Base-by-base conservation (phyloP, 2,797 vertebrate genomes). In the Gadopsis marmoratus region DNA sequence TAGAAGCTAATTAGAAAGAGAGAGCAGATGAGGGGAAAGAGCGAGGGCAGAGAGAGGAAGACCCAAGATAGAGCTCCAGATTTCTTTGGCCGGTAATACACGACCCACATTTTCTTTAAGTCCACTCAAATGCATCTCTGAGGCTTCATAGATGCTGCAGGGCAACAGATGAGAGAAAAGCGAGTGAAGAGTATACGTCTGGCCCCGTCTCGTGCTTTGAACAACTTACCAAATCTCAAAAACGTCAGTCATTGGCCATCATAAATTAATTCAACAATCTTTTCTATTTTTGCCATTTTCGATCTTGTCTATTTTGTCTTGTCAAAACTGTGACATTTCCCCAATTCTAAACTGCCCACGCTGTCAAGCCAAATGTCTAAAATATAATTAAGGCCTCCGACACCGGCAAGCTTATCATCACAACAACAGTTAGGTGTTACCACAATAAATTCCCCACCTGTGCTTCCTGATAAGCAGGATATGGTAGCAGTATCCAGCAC, bases 1-100 rank as follows among this genome's bases (percentile, higher is more conserved):
- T 84, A 92, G 90, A 85, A 90, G 83, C 93, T 95, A 95, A 96
- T 95, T 96, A 95, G 90, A 90, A 76, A 90, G 87, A 88, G 61
- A 81, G 81, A 90, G 89, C 90, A 92, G 91, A 94, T 89, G 90
- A 92, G 89, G 90, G 72, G 83, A 88, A 90, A 89, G 81, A 88
- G 89, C 35, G 56, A 85, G 90, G 88, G 88, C 91, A 92, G 82
- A 80, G 71, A 78, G 81, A 84, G 43, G 86, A 85, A 84, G 83
- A 83, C 90, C 89, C 74, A 72, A 90, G 82, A 90, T 71, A 71
- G 81, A 83, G 82, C 82, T 81, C 76, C 61, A 83, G 65, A 82
- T 88, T 85, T 85, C 83, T 83, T 76, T 80, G 89, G 74, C 79
- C 60, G 39, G 71, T 68, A 81, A 86, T 54, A 67, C 78, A 55